These are phyloP conservation scores for Limnodromus scolopaceus DNA, from an alignment of 2,797 vertebrate species.

Conservation along the genomic window DNA sequence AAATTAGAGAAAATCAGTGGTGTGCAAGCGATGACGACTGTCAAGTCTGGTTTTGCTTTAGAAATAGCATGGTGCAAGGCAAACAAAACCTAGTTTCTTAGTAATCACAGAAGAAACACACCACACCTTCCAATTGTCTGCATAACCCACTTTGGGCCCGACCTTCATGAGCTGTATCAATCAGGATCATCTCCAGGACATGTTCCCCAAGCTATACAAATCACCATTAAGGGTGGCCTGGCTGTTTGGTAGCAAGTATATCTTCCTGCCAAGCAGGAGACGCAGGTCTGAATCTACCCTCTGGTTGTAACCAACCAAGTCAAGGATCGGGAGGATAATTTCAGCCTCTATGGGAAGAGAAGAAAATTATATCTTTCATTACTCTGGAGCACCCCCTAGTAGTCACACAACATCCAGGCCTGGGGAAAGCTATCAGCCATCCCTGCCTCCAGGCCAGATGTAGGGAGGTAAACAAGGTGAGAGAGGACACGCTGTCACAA, in stretches of 20 bases:
- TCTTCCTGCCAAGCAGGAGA: conserved; percentile 72
- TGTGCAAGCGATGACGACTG: conserved; percentile 45
- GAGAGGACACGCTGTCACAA: background rate
- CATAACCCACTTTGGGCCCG: conserved; percentile 63
- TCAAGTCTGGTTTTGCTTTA: conserved; percentile 69
- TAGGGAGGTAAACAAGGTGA: background rate
- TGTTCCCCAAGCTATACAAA: conserved; percentile 75
- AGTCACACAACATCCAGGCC: background rate
- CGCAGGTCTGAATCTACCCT: conserved; percentile 64
- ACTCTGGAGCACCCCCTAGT: conserved; percentile 72
- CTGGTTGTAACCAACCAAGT: conserved; percentile 50
- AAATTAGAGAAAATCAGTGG: conserved; percentile 62
- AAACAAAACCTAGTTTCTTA: conserved; percentile 76
- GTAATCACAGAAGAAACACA: conserved; percentile 66
- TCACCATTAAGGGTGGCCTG: conserved; percentile 62
- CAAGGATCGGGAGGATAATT: conserved; percentile 46
- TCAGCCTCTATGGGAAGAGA: conserved; percentile 25
- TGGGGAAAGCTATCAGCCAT: background rate
- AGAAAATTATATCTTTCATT: conserved; percentile 31
- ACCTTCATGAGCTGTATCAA: conserved; percentile 53
- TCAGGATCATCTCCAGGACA: conserved; percentile 71
- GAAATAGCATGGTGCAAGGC: conserved; percentile 66
- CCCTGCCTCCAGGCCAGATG: background rate
- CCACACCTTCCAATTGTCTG: conserved; percentile 69
- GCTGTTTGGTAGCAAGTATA: conserved; percentile 22